Evolutionary conservation across 2,113 vertebrate genomes (phyloP).

Genomic region (Brachyhypopomus gauderio): DNA sequence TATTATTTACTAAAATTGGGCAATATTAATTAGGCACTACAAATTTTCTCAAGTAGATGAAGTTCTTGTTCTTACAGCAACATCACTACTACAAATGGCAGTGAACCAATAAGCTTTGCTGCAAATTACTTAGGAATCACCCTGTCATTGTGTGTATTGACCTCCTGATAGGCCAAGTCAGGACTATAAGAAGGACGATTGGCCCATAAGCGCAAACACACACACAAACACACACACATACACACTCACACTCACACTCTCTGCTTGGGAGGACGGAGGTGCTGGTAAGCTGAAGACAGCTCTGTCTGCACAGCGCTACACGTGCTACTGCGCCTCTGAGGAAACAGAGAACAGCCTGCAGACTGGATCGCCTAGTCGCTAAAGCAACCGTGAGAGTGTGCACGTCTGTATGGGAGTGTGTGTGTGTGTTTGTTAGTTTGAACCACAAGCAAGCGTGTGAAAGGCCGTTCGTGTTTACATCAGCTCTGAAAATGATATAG

Average conservation of each 20-base stretch:
- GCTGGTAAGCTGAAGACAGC: slow-evolving; percentile 28
- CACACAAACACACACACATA: slow-evolving; percentile 1
- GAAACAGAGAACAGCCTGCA: slow-evolving; percentile 5
- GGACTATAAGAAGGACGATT: not conserved
- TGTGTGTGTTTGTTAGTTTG: not conserved
- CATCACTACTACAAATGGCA: slow-evolving; percentile 28
- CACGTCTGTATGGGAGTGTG: not conserved
- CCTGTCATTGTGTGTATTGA: slow-evolving; percentile 1
- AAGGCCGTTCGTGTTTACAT: not conserved
- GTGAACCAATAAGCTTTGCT: slow-evolving; percentile 21
- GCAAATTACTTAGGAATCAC: slow-evolving; percentile 37
- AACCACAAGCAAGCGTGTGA: not conserved
- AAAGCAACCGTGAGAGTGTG: not conserved
- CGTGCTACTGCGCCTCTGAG: slow-evolving; percentile 12
- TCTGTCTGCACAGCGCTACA: slow-evolving; percentile 32
- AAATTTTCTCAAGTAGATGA: no score
- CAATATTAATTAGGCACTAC: no score
- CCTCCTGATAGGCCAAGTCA: slow-evolving; percentile 13
- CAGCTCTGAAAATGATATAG: no score
- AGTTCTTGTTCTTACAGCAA: no score
- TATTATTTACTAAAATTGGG: no score
- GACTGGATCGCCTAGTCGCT: slow-evolving; percentile 7
- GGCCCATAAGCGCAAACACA: not conserved
- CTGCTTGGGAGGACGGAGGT: not conserved
- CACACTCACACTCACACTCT: slow-evolving; percentile 1